Evolutionary conservation across 1,140 invertebrate genomes (phyloP).

Genomic region (Drosophila erecta): DNA sequence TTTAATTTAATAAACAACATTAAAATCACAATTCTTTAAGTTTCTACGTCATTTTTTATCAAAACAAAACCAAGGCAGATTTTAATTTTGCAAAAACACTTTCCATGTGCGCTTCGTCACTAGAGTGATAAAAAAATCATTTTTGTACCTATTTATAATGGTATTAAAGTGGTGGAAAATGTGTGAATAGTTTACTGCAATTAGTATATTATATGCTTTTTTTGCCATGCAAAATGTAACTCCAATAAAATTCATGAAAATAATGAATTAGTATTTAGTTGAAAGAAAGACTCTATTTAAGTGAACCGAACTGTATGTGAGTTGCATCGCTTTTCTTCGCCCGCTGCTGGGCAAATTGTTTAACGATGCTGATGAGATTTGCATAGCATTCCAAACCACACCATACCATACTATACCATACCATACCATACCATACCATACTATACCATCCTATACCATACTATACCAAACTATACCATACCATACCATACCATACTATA

Average conservation of each 20-base stretch:
- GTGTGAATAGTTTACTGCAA: too few relatives aligned
- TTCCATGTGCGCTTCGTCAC: too few relatives aligned
- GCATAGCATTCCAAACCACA: not conserved
- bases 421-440: not conserved
- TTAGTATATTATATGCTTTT: too few relatives aligned
- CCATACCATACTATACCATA: not conserved
- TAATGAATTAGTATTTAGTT: not conserved
- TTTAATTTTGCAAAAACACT: too few relatives aligned
- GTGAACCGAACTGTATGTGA: not conserved
- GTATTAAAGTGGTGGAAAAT: too few relatives aligned
- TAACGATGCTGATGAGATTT: conserved; percentile 20
- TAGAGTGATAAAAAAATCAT: too few relatives aligned
- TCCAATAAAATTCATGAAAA: too few relatives aligned
- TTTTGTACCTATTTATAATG: too few relatives aligned
- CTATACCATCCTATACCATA: not conserved
- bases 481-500: not conserved
- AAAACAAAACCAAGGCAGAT: too few relatives aligned
- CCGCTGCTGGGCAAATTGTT: conserved; percentile 14
- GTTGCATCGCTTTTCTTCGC: conserved; percentile 1
- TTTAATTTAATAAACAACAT: not conserved
- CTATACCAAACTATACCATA: not conserved
- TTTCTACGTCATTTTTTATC: too few relatives aligned
- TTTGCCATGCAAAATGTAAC: too few relatives aligned
- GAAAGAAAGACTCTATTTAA: not conserved
- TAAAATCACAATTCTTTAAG: not conserved